Percentiles rank a stretch among this genome's conserved stretches.
Conservation (phyloP, 2,888 invertebrate species). For the Ectemnius lituratus region DNA sequence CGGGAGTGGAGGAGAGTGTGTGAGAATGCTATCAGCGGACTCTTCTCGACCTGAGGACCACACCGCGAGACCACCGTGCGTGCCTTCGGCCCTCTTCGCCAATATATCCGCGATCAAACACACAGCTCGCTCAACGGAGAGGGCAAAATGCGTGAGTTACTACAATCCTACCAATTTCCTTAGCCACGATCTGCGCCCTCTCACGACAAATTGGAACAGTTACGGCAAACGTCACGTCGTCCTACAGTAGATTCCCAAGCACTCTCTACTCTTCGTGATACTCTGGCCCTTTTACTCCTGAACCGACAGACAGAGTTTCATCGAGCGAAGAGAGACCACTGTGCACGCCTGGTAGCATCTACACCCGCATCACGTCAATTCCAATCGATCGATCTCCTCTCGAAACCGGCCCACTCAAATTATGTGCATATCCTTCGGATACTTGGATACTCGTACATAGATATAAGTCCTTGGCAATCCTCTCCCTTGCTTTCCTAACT, state of each 20-base stretch:
- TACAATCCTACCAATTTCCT: slow-evolving; percentile 58
- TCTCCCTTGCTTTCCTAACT: no score
- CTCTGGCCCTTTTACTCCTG: no score
- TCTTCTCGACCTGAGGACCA: slow-evolving; percentile 72
- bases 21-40: slow-evolving; percentile 66
- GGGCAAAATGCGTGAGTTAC: slow-evolving; percentile 58
- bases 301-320: no score
- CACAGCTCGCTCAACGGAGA: slow-evolving; percentile 55
- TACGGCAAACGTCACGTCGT: slow-evolving; percentile 46
- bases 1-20: slow-evolving; percentile 52
- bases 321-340: background rate
- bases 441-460: no score
- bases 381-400: background rate
- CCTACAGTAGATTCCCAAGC: background rate
- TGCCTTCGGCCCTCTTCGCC: slow-evolving; percentile 66
- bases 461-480: no score
- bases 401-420: background rate
- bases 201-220: slow-evolving; percentile 52
- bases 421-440: background rate
- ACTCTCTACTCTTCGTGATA: no score
- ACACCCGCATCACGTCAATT: background rate
- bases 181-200: slow-evolving; percentile 36
- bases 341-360: background rate
- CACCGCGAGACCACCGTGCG: slow-evolving; percentile 76
- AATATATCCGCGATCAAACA: slow-evolving; percentile 71